Base-by-base conservation (phyloP, 2,113 vertebrate genomes). In the Gopherus evgoodei region DNA sequence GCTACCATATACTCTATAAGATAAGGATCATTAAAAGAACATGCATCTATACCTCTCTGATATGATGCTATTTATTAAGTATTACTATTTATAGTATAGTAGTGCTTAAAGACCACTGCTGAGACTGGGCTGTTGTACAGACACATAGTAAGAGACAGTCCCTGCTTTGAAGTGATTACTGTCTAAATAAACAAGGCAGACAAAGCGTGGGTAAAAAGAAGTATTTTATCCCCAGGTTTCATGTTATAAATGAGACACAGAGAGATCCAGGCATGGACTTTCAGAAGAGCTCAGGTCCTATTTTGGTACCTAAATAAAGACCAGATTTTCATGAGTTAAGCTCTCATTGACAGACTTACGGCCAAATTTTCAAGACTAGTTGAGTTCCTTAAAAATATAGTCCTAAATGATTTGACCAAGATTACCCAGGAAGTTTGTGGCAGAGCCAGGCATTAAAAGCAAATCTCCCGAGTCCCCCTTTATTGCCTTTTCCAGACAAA, bases 121-220 rank as follows among this genome's bases (percentile, higher is more conserved):
- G 81, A 16, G 0, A 42, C 2, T 54, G 35, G 22, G 0, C 3
- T 1, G 84, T 86, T 27, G 29, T 2, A 6, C 2, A 0, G 1
- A 9, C 4, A 7, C 17, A 11, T 53, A 24, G 1, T 0, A 78
- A 47, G 25, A 29, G 24, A 44, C 38, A 2, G 13, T 1, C 47
- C 19, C 72, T 9, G 0, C 56, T n/a, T 76, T 2, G 0, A 6
- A 7, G 62, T 1, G 31, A 5, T 22, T 5, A 1, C 84, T 3
- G 8, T 27, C 35, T 22, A 47, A 38, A 72, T 22, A 38, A 72
- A 72, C n/a, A 38, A 21, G 6, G 8, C 35, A 25, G 44, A 54
- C 1, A 14, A 44, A 25, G 7, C 12, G 2, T 44, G 4, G 5
- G 0, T 14, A 27, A 69, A 27, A 59, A 22, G 12, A 42, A 49